Evolutionary conservation across 1,140 invertebrate species (phyloP).

Genomic region (Drosophila willistoni): DNA sequence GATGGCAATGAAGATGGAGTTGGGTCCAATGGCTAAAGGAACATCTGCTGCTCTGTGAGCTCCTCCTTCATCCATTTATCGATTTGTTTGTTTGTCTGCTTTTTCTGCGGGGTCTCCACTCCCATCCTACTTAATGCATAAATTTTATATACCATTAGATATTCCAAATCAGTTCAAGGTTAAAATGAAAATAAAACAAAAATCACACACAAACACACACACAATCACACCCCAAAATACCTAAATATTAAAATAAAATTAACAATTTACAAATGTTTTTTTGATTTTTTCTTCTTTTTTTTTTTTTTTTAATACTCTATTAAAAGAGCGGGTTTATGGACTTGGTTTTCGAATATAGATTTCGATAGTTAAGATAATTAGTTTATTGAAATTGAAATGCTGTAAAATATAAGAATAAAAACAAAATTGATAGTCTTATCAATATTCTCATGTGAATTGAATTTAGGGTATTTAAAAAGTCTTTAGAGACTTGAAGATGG

Average conservation of each 20-base stretch:
- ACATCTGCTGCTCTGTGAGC: background rate
- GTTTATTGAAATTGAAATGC: too few relatives aligned
- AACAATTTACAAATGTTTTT: constrained; percentile 7
- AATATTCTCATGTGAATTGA: background rate
- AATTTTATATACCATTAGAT: constrained; percentile 2
- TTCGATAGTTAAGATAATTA: background rate
- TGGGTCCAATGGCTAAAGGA: background rate
- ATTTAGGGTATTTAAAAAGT: background rate
- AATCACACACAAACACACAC: constrained; percentile 19
- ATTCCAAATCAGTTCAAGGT: constrained; percentile 72
- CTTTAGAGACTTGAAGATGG: too few relatives aligned
- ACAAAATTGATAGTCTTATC: too few relatives aligned
- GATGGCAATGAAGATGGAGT: constrained; percentile 1
- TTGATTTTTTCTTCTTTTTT: too few relatives aligned
- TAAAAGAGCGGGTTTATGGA: background rate
- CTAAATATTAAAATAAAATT: constrained; percentile 33
- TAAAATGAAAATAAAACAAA: constrained; percentile 8
- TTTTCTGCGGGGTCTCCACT: background rate
- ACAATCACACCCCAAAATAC: constrained; percentile 20
- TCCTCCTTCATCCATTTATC: background rate
- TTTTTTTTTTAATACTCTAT: background rate
- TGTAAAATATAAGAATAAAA: too few relatives aligned
- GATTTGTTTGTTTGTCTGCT: background rate
- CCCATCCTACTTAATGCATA: constrained; percentile 16
- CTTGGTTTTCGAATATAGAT: background rate